Evolutionary conservation across 2,113 vertebrate genomes (phyloP).

Genomic region (human): DNA sequence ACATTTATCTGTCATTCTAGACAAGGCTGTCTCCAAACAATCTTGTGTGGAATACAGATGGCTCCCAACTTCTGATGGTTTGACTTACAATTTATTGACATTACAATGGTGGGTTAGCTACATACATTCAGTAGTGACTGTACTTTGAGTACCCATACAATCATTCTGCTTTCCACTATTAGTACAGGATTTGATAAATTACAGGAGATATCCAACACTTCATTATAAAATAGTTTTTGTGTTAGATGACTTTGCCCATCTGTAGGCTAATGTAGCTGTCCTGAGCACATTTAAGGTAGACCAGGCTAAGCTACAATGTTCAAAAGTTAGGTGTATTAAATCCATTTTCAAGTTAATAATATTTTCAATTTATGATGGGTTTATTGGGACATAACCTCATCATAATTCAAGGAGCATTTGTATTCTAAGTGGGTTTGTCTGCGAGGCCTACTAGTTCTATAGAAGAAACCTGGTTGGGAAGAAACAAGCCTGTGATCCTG

Average conservation of each 20-base stretch:
- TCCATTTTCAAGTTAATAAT: neutral
- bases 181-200: neutral
- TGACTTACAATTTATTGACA: neutral
- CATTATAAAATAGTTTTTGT: neutral
- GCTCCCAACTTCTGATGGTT: neutral
- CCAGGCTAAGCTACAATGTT: neutral
- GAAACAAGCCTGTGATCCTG: neutral
- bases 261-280: neutral
- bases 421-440: neutral
- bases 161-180: neutral
- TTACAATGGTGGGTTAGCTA: neutral
- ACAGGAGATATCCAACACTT: neutral
- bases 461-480: neutral
- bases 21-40: neutral
- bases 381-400: neutral
- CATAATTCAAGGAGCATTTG: neutral
- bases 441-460: neutral
- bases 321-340: neutral
- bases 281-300: neutral
- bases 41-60: neutral
- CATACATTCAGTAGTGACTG: neutral
- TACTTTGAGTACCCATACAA: neutral
- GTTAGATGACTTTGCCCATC: too few relatives aligned
- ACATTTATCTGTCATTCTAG: neutral
- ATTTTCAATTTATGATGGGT: neutral